Conservation (phyloP, 2,113 vertebrate species). For the Archilochus colubris region DNA sequence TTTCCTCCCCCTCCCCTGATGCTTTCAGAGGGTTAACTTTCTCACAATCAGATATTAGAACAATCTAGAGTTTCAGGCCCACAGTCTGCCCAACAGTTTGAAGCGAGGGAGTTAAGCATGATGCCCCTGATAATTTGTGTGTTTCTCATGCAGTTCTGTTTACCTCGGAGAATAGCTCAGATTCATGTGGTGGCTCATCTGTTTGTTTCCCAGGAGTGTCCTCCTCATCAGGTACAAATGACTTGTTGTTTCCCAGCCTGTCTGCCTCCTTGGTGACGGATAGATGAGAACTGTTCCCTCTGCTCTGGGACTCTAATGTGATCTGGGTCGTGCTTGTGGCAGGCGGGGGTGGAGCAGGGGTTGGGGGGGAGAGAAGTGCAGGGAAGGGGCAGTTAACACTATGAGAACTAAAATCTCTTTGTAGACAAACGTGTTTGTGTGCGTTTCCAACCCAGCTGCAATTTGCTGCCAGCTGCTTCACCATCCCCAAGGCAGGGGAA, state of each 20-base stretch:
- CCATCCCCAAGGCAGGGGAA: slow-evolving; percentile 7
- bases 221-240: slow-evolving; percentile 90
- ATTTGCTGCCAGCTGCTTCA: slow-evolving; percentile 33
- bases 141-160: slow-evolving; percentile 96
- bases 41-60: slow-evolving; percentile 77
- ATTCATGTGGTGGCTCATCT: slow-evolving; percentile 89
- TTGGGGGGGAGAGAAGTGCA: slow-evolving; percentile 4
- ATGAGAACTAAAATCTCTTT: slow-evolving; percentile 69
- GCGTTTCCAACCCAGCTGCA: slow-evolving; percentile 34
- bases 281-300: slow-evolving; percentile 85
- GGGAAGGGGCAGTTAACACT: slow-evolving; percentile 70
- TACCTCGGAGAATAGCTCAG: slow-evolving; percentile 85
- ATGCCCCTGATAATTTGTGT: slow-evolving; percentile 83
- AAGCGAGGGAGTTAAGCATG: slow-evolving; percentile 76
- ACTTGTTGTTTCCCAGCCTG: slow-evolving; percentile 86
- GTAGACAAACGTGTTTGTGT: slow-evolving; percentile 54
- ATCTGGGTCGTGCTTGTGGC: slow-evolving; percentile 82
- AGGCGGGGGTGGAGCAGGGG: slow-evolving; percentile 31
- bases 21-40: slow-evolving; percentile 76
- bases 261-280: slow-evolving; percentile 90
- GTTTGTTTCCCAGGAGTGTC: slow-evolving; percentile 94
- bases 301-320: slow-evolving; percentile 86
- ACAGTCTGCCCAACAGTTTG: slow-evolving; percentile 57
- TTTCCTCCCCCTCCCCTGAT: not conserved
- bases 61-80: slow-evolving; percentile 78